Evolutionary conservation across 2,113 vertebrate species (phyloP), one percentile per base, ranked within the genome.

Genomic region (Tauraco erythrolophus): DNA sequence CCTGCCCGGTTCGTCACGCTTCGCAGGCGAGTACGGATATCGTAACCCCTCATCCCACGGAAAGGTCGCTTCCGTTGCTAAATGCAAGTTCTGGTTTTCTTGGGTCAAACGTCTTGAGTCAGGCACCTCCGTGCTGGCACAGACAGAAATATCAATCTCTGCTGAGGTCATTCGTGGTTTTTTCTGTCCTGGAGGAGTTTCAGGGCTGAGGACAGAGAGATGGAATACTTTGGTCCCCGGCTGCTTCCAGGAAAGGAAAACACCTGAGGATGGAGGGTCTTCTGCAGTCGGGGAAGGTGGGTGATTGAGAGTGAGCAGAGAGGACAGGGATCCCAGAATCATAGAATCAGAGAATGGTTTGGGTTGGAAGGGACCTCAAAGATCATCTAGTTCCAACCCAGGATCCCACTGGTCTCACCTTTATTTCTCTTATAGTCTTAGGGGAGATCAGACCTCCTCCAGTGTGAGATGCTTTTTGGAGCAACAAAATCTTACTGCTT

Each of bases 281-380:
- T 58, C 19, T 60, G 68, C 1, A 2, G 23, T 6, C 0, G 0
- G 51, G 51, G 66, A 46, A 5, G n/a, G 22, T 0, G 2, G 28
- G 27, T 66, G 41, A 24, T 51, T 4, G 3, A 28, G 82, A 37
- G 50, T 5, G 39, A 82, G 60, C 60, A 78, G n/a, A 58, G 84
- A 57, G 64, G 11, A 54, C 2, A 19, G n/a, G 37, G 70, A 77
- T 30, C 30, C 37, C 17, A 11, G 41, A 43, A 43, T 43, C 41
- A 43, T 43, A 13, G 41, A 43, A 43, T 43, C 41, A 43, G 12
- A 43, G 41, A 43, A 43, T 43, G 41, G 12, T 43, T 43, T 43
- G 41, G 41, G 41, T 43, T 43, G 41, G 41, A 43, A 43, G 41
- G 41, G 41, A 43, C 41, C 41, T 43, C 41, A 43, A 43, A 43